A percentile compares a stretch with the other conserved stretches of the same genome.
Evolutionary conservation across 30 jellyfish, hydroid and myxozoan genomes (phyloP).

Genomic region (Aurelia coerulea): DNA sequence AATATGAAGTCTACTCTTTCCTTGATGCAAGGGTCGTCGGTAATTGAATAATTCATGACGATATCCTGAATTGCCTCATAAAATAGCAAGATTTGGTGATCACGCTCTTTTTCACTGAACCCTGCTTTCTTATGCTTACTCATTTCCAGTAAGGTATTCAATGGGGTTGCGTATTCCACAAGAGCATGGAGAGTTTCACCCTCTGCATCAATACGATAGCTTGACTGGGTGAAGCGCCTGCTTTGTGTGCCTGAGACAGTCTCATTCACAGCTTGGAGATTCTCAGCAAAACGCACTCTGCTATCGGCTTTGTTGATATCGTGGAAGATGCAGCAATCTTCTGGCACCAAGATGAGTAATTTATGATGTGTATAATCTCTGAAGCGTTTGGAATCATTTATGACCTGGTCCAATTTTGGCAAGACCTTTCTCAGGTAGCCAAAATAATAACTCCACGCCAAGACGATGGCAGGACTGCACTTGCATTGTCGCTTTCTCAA

Average conservation of each 20-base stretch:
- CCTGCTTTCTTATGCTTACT: slow-evolving; percentile 2
- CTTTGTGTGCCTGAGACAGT: neutral
- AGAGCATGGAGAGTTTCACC: neutral
- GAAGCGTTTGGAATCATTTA: neutral
- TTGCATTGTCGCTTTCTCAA: neutral
- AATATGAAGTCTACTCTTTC: neutral
- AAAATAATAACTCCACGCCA: slow-evolving; percentile 1
- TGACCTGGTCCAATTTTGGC: neutral
- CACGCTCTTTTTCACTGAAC: neutral
- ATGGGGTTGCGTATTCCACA: slow-evolving; percentile 1
- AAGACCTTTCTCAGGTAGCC: slow-evolving; percentile 2
- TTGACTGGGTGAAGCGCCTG: neutral
- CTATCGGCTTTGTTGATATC: neutral
- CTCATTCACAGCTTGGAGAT: neutral
- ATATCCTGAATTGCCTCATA: neutral
- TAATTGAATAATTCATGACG: neutral
- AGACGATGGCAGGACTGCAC: slow-evolving; percentile 1
- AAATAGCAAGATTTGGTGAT: neutral
- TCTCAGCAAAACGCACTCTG: neutral
- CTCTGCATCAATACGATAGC: neutral
- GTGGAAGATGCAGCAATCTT: neutral
- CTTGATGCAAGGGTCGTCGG: neutral
- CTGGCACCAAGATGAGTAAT: neutral
- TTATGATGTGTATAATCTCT: neutral
- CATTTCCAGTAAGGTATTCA: neutral